Base-by-base conservation (phyloP, 1,140 invertebrate genomes). In the Cydia amplana region DNA sequence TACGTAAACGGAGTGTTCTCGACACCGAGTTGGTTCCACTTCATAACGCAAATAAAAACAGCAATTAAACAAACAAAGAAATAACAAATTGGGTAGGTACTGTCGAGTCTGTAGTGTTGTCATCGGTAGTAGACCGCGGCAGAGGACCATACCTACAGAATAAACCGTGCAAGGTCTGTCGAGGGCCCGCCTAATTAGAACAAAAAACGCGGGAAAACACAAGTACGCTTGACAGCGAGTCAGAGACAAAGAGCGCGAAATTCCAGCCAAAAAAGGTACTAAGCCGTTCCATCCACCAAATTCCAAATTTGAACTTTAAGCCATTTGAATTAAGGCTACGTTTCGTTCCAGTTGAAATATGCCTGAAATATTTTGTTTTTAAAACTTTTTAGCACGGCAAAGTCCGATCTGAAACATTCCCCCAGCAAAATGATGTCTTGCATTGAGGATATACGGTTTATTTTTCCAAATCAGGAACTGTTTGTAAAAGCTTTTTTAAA, bases 161-260 rank as follows among this genome's bases (percentile, higher is more conserved):
- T 70, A 70, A 70, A 70, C 65, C 65, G 65, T 70, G 65, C 65
- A 70, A 70, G 65, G 65, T 70, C 65, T 70, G 88, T 82, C 82
- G 85, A 80, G 87, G 84, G 88, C 84, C 83, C 86, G 89, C 90
- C 89, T 91, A 92, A 92, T 92, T 92, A 91, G 89, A 92, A 92
- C 91, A 92, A 92, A 92, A 92, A 92, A 91, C 89, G 89, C 89
- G 91, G 89, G 89, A 90, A 91, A 91, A 92, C 89, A 92, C 82
- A 89, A 92, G 91, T 89, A 90, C 84, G 89, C 91, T 92, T 91
- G 88, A 92, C 91, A 92, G 88, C 89, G 89, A 92, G 86, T 84
- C 87, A 90, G 91, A 91, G 91, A 92, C 91, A 92, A 92, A 92
- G 91, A 86, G 84, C 84, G 79, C 79, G 77, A 78, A 80, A 79